Base-by-base conservation (phyloP, 2,888 invertebrate genomes). In the Synanthedon vespiformis region DNA sequence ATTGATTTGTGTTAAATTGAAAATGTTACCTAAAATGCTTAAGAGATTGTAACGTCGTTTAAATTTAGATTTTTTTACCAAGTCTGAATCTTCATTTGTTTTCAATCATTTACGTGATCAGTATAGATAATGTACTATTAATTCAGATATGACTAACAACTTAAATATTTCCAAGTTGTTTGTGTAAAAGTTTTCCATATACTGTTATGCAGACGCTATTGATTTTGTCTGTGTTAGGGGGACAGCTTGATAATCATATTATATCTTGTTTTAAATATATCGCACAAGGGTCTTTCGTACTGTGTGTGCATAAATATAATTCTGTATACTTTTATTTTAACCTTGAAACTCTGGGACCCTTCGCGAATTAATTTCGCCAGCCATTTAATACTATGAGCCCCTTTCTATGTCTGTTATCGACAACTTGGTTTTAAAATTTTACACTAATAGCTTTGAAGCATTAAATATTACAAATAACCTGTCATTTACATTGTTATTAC, bases 201-300 rank as follows among this genome's bases (percentile, higher is more conserved):
- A 81, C 83, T 57, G 59, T 56, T 61, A 69, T 70, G 77, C 82
- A 85, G 85, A 82, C 86, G 72, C 74, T 86, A 87, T 87, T 74
- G 86, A 87, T 87, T 87, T 85, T 85, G 86, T 87, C 86, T 85
- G 84, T 84, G 82, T 83, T 80, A 86, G 83, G 86, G 85, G 85
- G 83, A 80, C 84, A 82, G 74, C 60, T 64, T 76, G 76, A 78
- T 84, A 85, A 86, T 82, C 77, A 80, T 79, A 80, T 85, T 80
- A 85, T 82, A 81, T 76, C 72, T 80, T 73, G 78, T 84, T 81
- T 83, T 81, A 84, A 84, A 82, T 80, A 77, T 74, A 78, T 70
- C 65, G 67, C 61, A 61, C 64, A 61, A 72, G 78, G 79, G 80
- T 72, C 61, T 62, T 65, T 64, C 63, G 12, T 50, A 27, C 48